A percentile compares a stretch with the other conserved stretches of the same genome.
Conservation (phyloP, 2,113 vertebrate species). For the Ictidomys tridecemlineatus region DNA sequence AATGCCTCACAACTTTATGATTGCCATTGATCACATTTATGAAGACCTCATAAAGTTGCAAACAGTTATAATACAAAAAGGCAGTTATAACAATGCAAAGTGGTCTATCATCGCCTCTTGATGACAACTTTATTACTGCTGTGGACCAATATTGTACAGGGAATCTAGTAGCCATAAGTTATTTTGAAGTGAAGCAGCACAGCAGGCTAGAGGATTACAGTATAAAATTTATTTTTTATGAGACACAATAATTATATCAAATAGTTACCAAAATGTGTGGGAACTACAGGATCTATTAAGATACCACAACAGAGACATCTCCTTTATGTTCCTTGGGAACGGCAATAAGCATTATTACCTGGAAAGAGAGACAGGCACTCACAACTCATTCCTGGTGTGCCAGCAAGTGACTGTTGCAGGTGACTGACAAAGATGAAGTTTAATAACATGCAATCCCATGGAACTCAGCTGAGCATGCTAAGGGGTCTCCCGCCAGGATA, state of each 20-base stretch:
- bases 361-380: not conserved
- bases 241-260: constrained; percentile 79
- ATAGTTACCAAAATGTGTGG: constrained; percentile 73
- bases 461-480: not conserved
- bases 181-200: constrained; percentile 70
- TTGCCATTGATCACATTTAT: constrained; percentile 81
- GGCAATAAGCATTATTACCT: not conserved
- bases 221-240: constrained; percentile 75
- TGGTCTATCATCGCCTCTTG: constrained; percentile 72
- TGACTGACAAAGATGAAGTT: constrained; percentile 30
- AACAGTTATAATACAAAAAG: constrained; percentile 77
- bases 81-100: constrained; percentile 80
- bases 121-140: constrained; percentile 82
- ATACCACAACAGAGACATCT: constrained; percentile 46
- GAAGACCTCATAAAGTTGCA: constrained; percentile 77
- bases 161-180: constrained; percentile 70
- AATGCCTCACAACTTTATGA: constrained; percentile 74
- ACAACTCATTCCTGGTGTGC: not conserved
- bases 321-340: constrained; percentile 21
- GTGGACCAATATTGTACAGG: constrained; percentile 57
- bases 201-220: constrained; percentile 20
- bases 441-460: not conserved
- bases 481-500: not conserved
- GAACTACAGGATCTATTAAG: constrained; percentile 66
- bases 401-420: not conserved